Conservation (phyloP, 2,113 vertebrate species). For the Callithrix jacchus region DNA sequence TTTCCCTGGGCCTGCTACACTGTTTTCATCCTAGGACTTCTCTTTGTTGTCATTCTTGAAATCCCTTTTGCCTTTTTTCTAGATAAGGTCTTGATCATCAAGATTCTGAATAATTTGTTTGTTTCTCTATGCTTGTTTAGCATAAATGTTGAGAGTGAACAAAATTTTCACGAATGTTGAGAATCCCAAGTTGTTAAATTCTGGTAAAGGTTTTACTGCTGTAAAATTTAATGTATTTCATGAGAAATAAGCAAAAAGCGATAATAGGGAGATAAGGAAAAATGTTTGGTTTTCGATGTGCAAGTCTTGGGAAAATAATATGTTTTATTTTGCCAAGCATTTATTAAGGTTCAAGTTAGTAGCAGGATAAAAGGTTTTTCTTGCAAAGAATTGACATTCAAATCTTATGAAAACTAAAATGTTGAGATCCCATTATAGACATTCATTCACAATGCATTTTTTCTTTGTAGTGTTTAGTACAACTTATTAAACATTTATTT, state of each 20-base stretch:
- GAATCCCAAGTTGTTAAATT: background rate
- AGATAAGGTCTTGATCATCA: background rate
- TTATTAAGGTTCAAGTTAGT: slow-evolving; percentile 31
- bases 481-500: background rate
- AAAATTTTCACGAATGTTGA: background rate
- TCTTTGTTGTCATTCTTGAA: slow-evolving; percentile 15
- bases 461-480: background rate
- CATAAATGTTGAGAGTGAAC: background rate
- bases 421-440: background rate
- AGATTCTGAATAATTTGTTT: background rate
- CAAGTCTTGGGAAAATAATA: background rate
- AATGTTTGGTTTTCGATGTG: background rate
- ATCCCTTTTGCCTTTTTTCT: background rate
- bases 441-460: background rate
- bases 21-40: background rate
- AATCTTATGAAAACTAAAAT: background rate
- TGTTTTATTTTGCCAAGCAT: background rate
- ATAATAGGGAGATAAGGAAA: background rate
- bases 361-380: background rate
- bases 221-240: background rate
- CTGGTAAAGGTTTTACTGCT: background rate
- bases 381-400: background rate
- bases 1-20: background rate
- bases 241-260: background rate
- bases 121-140: slow-evolving; percentile 16